phyloP scores from a whole-genome alignment of 2,888 invertebrate genomes.

The Schizaphis graminum region DNA sequence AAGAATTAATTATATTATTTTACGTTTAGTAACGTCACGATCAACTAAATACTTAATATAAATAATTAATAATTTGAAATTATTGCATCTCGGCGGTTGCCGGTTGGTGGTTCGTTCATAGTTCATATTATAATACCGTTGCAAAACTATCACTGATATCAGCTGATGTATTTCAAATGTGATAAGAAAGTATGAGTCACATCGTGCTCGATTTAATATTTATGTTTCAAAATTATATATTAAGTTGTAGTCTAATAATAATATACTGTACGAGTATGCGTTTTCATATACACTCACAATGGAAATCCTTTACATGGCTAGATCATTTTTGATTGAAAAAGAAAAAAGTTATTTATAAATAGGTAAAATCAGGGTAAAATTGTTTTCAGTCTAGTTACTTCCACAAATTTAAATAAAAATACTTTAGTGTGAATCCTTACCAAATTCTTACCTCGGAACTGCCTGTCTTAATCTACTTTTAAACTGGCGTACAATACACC shows the following conservation, averaged over 20 bases:
- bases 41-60: neutral
- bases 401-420: neutral
- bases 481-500: neutral
- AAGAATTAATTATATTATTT: neutral
- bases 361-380: conserved; percentile 18
- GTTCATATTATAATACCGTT: conserved; percentile 36
- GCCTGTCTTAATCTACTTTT: conserved; percentile 2
- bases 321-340: neutral
- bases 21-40: neutral
- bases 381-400: neutral
- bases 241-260: neutral
- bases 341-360: conserved; percentile 24
- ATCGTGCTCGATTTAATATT: neutral
- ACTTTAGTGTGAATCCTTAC: neutral
- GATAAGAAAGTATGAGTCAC: conserved; percentile 32
- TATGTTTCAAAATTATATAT: neutral
- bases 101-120: neutral
- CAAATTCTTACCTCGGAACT: neutral
- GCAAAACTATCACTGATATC: conserved; percentile 24
- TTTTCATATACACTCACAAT: too few species aligned
- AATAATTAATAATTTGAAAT: neutral
- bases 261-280: neutral
- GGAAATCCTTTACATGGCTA: neutral
- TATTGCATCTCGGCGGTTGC: neutral
- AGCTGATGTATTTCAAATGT: neutral